These are phyloP conservation scores for Amblyjoppa fuscipennis DNA, from an alignment of 2,888 invertebrate species.

Conservation along the genomic window DNA sequence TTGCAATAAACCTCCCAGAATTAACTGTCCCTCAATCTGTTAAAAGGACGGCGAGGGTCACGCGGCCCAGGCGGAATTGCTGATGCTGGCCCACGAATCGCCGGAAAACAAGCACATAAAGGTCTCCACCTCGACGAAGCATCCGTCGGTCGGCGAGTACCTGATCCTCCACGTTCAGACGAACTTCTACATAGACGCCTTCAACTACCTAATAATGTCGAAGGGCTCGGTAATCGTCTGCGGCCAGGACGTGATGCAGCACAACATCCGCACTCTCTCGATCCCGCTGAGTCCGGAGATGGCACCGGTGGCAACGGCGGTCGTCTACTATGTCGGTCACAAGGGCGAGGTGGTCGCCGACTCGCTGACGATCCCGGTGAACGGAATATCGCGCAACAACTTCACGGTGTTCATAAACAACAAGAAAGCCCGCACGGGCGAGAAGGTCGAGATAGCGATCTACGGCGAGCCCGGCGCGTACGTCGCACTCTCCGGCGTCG, in stretches of 20 bases:
- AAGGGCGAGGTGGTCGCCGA: slow-evolving; percentile 96
- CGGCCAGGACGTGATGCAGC: slow-evolving; percentile 94
- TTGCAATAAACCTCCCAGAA: background rate
- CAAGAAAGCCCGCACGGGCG: slow-evolving; percentile 96
- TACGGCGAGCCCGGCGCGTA: slow-evolving; percentile 98
- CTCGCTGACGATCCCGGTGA: slow-evolving; percentile 98
- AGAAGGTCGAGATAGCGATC: slow-evolving; percentile 96
- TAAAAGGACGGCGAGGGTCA: slow-evolving; percentile 88
- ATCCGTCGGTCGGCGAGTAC: slow-evolving; percentile 96
- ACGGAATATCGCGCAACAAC: slow-evolving; percentile 97
- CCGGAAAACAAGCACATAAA: slow-evolving; percentile 94
- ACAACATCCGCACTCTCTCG: slow-evolving; percentile 92
- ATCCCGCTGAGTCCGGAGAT: slow-evolving; percentile 94
- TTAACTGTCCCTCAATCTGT: background rate
- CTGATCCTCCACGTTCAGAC: slow-evolving; percentile 97
- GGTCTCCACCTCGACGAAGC: slow-evolving; percentile 93
- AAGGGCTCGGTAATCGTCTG: slow-evolving; percentile 95
- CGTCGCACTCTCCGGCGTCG: slow-evolving; percentile 96
- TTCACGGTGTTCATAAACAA: slow-evolving; percentile 95
- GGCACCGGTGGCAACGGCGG: slow-evolving; percentile 96
- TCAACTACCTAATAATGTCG: slow-evolving; percentile 96
- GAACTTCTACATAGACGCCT: slow-evolving; percentile 95
- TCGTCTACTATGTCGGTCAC: slow-evolving; percentile 94
- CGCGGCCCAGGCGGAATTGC: slow-evolving; percentile 89
- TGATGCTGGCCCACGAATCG: slow-evolving; percentile 92